These are phyloP conservation scores for Lates japonicus DNA, from an alignment of 2,797 vertebrate species.

Conservation along the genomic window DNA sequence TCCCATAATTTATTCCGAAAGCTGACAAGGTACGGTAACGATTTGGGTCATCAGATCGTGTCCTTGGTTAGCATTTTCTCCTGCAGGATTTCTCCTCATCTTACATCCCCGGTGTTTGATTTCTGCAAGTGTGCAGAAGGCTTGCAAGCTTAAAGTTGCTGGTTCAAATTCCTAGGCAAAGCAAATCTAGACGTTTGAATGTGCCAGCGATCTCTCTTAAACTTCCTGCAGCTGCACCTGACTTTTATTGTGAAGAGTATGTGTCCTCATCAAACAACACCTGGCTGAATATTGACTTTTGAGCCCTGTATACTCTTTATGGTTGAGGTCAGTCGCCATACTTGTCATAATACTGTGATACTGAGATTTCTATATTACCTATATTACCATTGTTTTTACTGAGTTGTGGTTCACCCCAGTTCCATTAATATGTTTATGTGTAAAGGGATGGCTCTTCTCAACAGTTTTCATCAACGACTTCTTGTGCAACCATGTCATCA, in stretches of 20 bases:
- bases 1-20: slow-evolving; percentile 7
- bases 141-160: background rate
- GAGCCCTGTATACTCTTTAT: slow-evolving; percentile 8
- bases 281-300: slow-evolving; percentile 49
- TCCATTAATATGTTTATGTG: slow-evolving; percentile 1
- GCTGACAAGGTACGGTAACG: background rate
- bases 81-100: slow-evolving; percentile 21
- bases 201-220: background rate
- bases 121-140: background rate
- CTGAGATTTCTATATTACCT: background rate
- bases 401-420: background rate
- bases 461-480: slow-evolving; percentile 31
- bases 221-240: slow-evolving; percentile 3
- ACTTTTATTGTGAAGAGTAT: slow-evolving; percentile 13
- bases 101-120: slow-evolving; percentile 18
- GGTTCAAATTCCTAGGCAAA: slow-evolving; percentile 4
- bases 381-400: background rate
- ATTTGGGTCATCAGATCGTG: slow-evolving; percentile 15
- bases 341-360: background rate
- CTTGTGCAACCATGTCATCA: slow-evolving; percentile 46
- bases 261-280: slow-evolving; percentile 26
- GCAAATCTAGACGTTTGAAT: slow-evolving; percentile 1
- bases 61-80: slow-evolving; percentile 14
- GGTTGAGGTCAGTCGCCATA: slow-evolving; percentile 1
- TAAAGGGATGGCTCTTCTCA: background rate